phyloP scores from a whole-genome alignment of 2,888 invertebrate genomes.

The Pristionchus entomophagus region DNA sequence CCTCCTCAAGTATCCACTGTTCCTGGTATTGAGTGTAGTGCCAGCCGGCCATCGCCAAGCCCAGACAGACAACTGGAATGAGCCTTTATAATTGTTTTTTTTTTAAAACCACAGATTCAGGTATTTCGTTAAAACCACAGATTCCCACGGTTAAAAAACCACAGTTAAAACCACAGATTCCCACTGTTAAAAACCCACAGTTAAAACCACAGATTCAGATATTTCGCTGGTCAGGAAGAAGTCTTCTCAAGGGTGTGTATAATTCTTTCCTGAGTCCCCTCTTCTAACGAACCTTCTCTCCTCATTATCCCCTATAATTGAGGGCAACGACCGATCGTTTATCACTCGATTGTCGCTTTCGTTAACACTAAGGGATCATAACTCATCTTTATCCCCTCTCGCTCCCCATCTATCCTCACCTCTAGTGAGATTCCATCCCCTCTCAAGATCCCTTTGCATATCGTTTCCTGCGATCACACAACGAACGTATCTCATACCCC shows the following conservation, averaged over 20 bases:
- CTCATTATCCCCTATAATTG: no score
- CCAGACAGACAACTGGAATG: constrained; percentile 79
- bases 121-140: no score
- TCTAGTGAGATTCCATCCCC: not conserved
- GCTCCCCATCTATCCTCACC: not conserved
- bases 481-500: constrained; percentile 14
- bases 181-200: no score
- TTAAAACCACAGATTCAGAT: no score
- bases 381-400: constrained; percentile 17
- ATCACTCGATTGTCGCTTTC: constrained; percentile 39
- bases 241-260: no score
- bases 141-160: no score
- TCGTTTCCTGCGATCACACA: constrained; percentile 40
- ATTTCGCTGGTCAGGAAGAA: no score
- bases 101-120: no score
- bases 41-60: constrained; percentile 91
- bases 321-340: constrained; percentile 41
- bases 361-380: constrained; percentile 18
- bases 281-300: not conserved
- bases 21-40: constrained; percentile 87
- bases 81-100: no score
- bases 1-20: constrained; percentile 92
- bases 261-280: no score
- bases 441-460: constrained; percentile 28
- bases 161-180: no score